Conservation (phyloP, 2,888 invertebrate species). For the Crocallis elinguaria region DNA sequence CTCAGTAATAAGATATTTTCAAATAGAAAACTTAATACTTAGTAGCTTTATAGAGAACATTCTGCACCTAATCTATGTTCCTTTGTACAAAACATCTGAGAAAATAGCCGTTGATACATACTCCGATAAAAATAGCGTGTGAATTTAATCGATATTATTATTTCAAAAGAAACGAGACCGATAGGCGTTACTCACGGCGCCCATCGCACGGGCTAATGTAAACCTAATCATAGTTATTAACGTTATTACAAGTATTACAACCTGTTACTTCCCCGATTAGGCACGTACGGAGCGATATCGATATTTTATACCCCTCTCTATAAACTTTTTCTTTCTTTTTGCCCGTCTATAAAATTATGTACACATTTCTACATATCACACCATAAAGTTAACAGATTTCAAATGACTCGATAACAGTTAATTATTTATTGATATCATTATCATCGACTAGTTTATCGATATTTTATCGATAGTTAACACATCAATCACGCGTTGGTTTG, state of each 20-base stretch:
- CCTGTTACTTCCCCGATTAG: conserved; percentile 47
- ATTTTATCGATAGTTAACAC: conserved; percentile 50
- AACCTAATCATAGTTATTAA: conserved; percentile 73
- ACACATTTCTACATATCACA: conserved; percentile 38
- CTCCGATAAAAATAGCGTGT: conserved; percentile 50
- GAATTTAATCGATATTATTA: conserved; percentile 45
- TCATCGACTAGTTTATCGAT: conserved; percentile 58
- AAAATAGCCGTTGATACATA: conserved; percentile 45
- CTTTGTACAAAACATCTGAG: neutral
- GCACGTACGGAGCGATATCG: conserved; percentile 28
- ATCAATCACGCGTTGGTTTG: conserved; percentile 60
- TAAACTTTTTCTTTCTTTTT: conserved; percentile 11
- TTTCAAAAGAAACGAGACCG: conserved; percentile 48
- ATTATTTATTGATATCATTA: conserved; percentile 55
- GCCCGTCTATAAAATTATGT: conserved; percentile 2
- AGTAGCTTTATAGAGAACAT: neutral
- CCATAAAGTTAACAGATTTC: conserved; percentile 43
- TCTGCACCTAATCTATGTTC: neutral
- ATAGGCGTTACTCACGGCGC: conserved; percentile 49
- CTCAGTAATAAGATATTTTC: too few species aligned
- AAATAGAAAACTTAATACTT: neutral
- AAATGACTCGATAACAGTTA: conserved; percentile 45
- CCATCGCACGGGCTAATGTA: conserved; percentile 64
- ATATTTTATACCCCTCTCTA: conserved; percentile 12
- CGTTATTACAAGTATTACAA: conserved; percentile 52